Evolutionary conservation across 2,797 vertebrate species (phyloP).

Genomic region (Mormyrops attenuatus): DNA sequence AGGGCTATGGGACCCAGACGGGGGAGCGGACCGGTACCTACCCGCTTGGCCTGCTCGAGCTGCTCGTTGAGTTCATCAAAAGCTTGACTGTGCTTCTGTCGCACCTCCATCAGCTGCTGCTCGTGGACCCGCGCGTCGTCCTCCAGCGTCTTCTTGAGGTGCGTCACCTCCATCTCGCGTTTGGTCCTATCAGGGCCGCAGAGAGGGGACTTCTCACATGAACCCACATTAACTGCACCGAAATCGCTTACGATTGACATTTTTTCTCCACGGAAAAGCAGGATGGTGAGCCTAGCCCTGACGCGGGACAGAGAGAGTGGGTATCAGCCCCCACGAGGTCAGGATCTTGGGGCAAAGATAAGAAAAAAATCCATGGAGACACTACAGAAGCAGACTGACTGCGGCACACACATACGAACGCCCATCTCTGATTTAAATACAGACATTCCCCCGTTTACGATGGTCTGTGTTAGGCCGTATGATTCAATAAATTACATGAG

Average conservation of each 20-base stretch:
- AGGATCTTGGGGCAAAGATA: background rate
- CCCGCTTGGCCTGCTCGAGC: slow-evolving; percentile 91
- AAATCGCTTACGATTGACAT: background rate
- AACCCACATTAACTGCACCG: background rate
- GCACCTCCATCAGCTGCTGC: slow-evolving; percentile 80
- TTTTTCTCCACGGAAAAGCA: background rate
- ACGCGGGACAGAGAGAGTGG: background rate
- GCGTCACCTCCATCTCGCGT: slow-evolving; percentile 87
- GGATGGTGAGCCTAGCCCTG: background rate
- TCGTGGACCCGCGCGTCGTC: slow-evolving; percentile 85
- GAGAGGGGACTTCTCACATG: background rate
- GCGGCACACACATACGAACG: background rate
- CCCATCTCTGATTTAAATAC: background rate
- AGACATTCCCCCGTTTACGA: background rate
- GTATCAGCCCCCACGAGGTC: background rate
- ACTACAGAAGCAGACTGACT: background rate
- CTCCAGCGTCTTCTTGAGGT: slow-evolving; percentile 85
- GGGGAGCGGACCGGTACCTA: slow-evolving; percentile 38
- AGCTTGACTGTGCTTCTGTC: slow-evolving; percentile 88
- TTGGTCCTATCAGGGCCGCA: slow-evolving; percentile 64
- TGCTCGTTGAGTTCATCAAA: slow-evolving; percentile 93
- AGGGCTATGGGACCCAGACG: background rate
- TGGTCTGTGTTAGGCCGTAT: too few species aligned
- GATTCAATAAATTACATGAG: too few species aligned
- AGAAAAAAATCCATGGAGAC: background rate